Evolutionary conservation across 2,797 vertebrate species (phyloP), one percentile per base, ranked within the genome.

Genomic region (Sorex maritimensis): DNA sequence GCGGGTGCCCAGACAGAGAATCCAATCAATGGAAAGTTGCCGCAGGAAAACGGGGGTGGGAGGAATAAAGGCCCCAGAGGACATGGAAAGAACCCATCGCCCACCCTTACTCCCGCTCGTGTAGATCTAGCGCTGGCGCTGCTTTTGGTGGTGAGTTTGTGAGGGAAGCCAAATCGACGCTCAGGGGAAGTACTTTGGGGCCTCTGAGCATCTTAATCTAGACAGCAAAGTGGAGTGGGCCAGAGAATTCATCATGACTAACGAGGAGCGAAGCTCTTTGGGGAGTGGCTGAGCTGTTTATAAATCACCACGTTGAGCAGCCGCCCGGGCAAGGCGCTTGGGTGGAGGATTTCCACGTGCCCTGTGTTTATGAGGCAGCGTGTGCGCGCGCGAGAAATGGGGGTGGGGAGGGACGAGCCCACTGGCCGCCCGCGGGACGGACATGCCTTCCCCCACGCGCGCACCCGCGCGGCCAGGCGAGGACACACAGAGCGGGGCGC

Each of bases 261-360:
- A 97, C 96, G 93, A 97, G 97, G 94, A 97, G 91, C 95, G 68
- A 83, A 90, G 97, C 97, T 97, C 97, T 97, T 97, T 91, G 94
- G 94, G 95, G 97, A 97, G 96, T 97, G 97, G 96, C 97, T 97
- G 96, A 95, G 94, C 95, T 97, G 96, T 98, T 97, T 97, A 96
- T 97, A 97, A 97, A 98, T 97, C 96, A 97, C 92, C 94, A 83
- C 55, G n/a, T 78, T 95, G 96, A 97, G 93, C 96, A 91, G 91
- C 94, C 44, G 94, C 93, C 67, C 23, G 92, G 95, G 96, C 94
- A 93, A 97, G 94, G 86, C 92, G 88, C 68, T 93, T 91, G 69
- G 97, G 95, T 88, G 95, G 96, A 91, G 95, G 95, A 96, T 97
- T 96, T 97, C 95, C 97, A 97, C 95, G 95, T 97, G 96, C 93